Conservation (phyloP, 2,113 vertebrate species). For the Mustela nigripes region DNA sequence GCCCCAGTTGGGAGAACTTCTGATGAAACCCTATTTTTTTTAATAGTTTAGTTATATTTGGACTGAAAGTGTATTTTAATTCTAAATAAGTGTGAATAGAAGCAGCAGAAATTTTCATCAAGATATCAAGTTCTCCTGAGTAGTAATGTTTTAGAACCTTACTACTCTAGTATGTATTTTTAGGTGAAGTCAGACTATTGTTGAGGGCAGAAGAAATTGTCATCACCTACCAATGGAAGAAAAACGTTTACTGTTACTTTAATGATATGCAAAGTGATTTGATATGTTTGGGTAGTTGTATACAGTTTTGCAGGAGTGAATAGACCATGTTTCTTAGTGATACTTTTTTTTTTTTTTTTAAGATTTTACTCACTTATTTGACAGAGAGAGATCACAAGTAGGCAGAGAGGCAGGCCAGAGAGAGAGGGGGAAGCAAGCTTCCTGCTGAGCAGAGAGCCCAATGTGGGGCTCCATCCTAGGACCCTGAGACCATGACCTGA, state of each 20-base stretch:
- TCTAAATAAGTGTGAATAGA: conserved; percentile 4
- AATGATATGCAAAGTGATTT: conserved; percentile 27
- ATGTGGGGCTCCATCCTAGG: no score
- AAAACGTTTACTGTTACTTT: conserved; percentile 53
- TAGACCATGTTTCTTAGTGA: conserved; percentile 40
- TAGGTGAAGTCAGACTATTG: conserved; percentile 10
- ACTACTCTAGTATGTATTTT: conserved; percentile 44
- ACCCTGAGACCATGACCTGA: no score
- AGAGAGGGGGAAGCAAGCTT: no score
- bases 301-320: conserved; percentile 4
- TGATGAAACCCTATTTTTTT: conserved; percentile 8
- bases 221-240: not conserved
- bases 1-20: no score
- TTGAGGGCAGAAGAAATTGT: conserved; percentile 27
- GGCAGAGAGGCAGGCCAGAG: no score
- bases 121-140: conserved; percentile 1
- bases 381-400: no score
- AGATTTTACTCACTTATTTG: no score
- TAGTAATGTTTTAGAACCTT: not conserved
- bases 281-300: not conserved
- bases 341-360: not conserved
- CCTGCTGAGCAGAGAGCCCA: no score
- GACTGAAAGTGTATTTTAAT: conserved; percentile 53
- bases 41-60: conserved; percentile 23
- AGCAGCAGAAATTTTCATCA: conserved; percentile 41